A percentile compares a stretch with the other conserved stretches of the same genome.
These are phyloP conservation scores for Orthosia gothica DNA, from an alignment of 2,888 invertebrate species.

Conservation along the genomic window DNA sequence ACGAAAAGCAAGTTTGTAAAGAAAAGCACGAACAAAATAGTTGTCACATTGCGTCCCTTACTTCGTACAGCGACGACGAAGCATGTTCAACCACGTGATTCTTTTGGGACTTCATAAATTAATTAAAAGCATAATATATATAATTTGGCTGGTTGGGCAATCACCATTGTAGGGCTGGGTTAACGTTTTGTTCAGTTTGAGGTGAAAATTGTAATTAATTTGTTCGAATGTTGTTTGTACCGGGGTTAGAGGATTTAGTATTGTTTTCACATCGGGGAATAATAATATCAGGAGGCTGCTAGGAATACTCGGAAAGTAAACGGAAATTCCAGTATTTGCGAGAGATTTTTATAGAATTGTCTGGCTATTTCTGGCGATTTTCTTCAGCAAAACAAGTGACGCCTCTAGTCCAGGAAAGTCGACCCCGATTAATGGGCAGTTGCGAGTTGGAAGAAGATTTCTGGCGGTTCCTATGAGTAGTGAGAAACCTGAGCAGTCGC, in stretches of 20 bases:
- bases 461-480: too few relatives aligned
- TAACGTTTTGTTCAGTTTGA: slow-evolving; percentile 38
- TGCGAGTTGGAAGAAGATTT: too few relatives aligned
- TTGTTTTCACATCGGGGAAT: slow-evolving; percentile 29
- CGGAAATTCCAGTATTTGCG: not conserved
- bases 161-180: slow-evolving; percentile 43
- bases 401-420: too few relatives aligned
- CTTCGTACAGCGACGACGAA: slow-evolving; percentile 35
- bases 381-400: too few relatives aligned
- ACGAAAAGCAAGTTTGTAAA: not conserved
- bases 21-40: not conserved
- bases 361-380: too few relatives aligned
- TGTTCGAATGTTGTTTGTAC: slow-evolving; percentile 16
- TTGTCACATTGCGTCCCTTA: not conserved
- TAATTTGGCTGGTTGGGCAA: slow-evolving; percentile 51
- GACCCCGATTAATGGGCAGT: too few relatives aligned
- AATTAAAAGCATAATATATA: slow-evolving; percentile 60
- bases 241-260: slow-evolving; percentile 32
- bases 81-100: slow-evolving; percentile 47
- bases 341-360: not conserved
- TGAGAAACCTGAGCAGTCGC: too few relatives aligned
- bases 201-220: slow-evolving; percentile 47
- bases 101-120: slow-evolving; percentile 63
- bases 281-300: not conserved
- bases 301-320: not conserved